A percentile compares a stretch with the other conserved stretches of the same genome.
These are phyloP conservation scores for Rhincodon typus DNA, from an alignment of 2,797 vertebrate genomes.

Conservation along the genomic window DNA sequence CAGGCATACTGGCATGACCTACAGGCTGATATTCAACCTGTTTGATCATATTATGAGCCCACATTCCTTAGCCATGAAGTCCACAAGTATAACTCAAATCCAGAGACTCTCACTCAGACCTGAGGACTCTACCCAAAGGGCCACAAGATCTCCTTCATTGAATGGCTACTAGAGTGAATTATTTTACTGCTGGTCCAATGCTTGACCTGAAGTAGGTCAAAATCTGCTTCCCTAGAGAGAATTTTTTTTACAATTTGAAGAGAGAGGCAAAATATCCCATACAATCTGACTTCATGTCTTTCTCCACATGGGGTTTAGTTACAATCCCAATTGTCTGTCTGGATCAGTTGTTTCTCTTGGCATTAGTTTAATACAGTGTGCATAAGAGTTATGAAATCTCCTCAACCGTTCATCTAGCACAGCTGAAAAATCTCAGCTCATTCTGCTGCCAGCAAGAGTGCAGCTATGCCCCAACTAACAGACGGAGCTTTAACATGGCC, in stretches of 20 bases:
- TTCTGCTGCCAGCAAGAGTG: background rate
- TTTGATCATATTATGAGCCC: too few relatives aligned
- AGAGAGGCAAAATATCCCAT: background rate
- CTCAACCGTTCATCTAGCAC: background rate
- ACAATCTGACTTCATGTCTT: background rate
- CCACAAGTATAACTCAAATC: too few relatives aligned
- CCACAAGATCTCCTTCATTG: too few relatives aligned
- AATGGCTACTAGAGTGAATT: background rate
- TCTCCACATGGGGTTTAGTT: background rate
- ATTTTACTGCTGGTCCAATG: background rate
- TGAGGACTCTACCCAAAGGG: too few relatives aligned
- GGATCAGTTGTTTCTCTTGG: background rate
- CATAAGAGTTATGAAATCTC: background rate
- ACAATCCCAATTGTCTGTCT: slow-evolving; percentile 12
- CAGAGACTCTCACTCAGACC: too few relatives aligned
- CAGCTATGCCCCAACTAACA: background rate
- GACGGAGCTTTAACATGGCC: too few relatives aligned
- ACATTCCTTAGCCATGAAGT: too few relatives aligned
- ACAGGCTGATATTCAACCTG: too few relatives aligned
- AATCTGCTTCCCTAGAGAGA: background rate
- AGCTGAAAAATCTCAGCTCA: background rate
- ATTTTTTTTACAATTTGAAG: background rate
- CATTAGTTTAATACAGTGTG: background rate
- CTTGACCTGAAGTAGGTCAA: background rate
- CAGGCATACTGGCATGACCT: too few relatives aligned